Evolutionary conservation across 2,797 vertebrate species (phyloP), one percentile per base, ranked within the genome.

Genomic region (Neosilurus hyrtlii): DNA sequence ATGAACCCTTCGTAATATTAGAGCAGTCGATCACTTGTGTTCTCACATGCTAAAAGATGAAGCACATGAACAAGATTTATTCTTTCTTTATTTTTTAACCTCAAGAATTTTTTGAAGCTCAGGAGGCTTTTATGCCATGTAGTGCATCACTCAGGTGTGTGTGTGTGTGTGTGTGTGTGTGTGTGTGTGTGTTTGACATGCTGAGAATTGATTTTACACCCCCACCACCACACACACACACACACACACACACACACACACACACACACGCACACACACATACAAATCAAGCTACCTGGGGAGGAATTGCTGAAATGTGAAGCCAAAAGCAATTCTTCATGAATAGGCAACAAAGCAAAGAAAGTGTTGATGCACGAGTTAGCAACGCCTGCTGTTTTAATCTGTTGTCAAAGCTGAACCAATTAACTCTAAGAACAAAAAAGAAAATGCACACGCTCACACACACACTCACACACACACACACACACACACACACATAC

Each of bases 361-460:
- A 14, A 20, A 12, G 52, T 61, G 81, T 43, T 80, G 80, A 82
- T 70, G 82, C 86, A 88, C 83, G 75, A 79, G 68, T 89, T 76
- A 79, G 87, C 86, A 84, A 89, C 89, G 89, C 90, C 85, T 80
- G 88, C 89, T 87, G 79, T 90, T 90, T 91, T 90, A 89, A 92
- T 88, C 79, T 89, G 88, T 85, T 84, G 71, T 16, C 54, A 72
- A 72, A 54, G n/a, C 68, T 26, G 51, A 54, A 86, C 74, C 88
- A 90, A 89, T 93, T 93, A 91, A 86, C 90, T 81, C 85, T 89
- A 91, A 91, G 88, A 90, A 87, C 86, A 52, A 1, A 5, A 12
- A 11, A n/a, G 11, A 49, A 10, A 43, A 30, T 30, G 2, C 2
- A 37, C 8, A 20, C 12, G 37, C 37, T 3, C 37, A 43, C 37